Evolutionary conservation across 2,113 vertebrate species (phyloP).

Genomic region (Helogale parvula): DNA sequence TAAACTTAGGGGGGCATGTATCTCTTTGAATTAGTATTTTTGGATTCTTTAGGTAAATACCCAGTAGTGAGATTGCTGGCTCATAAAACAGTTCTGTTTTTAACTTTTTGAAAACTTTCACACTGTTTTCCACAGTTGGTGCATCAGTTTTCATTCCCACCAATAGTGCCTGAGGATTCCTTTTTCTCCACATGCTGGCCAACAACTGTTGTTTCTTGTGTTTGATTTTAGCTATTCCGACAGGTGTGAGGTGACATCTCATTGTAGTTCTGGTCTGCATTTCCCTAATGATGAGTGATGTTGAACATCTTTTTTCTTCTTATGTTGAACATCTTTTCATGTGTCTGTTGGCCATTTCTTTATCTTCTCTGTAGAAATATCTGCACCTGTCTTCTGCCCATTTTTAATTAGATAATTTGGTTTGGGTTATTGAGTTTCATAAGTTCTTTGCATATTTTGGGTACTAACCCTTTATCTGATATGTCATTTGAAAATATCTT

Average conservation of each 20-base stretch:
- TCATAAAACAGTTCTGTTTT: not conserved
- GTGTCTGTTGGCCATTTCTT: not conserved
- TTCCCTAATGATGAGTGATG: not conserved
- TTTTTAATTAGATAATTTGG: not conserved
- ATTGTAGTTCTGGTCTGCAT: not conserved
- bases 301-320: not conserved
- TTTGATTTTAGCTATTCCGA: not conserved
- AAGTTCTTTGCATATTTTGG: not conserved
- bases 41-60: not conserved
- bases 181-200: not conserved
- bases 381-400: not conserved
- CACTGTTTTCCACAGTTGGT: not conserved
- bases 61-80: not conserved
- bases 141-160: not conserved
- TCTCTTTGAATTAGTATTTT: not conserved
- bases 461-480: not conserved
- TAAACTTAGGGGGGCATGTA: not conserved
- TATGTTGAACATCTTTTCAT: not conserved
- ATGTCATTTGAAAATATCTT: not conserved
- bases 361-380: not conserved
- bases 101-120: not conserved
- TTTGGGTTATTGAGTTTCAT: not conserved
- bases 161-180: not conserved
- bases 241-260: not conserved
- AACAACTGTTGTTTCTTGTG: not conserved